These are phyloP conservation scores for Apis cerana DNA, from an alignment of 1,140 invertebrate genomes.

Conservation along the genomic window DNA sequence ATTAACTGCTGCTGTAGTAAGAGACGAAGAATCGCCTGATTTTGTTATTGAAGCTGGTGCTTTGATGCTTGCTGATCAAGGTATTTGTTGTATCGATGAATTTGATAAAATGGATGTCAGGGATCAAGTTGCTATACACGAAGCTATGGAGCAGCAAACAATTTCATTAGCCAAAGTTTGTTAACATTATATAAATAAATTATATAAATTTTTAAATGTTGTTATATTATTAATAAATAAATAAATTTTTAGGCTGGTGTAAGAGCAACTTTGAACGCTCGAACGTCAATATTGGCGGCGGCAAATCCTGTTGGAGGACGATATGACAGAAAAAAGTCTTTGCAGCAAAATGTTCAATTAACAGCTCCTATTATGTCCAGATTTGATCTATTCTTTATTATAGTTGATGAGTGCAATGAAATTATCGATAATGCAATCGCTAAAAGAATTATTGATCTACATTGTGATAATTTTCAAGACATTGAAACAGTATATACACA, in stretches of 20 bases:
- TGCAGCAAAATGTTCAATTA: conserved; percentile 97
- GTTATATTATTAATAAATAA: conserved; percentile 11
- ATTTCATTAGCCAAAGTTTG: conserved; percentile 97
- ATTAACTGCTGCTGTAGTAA: conserved; percentile 98
- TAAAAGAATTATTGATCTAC: conserved; percentile 96
- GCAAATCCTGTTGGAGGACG: conserved; percentile 98
- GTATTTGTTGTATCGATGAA: conserved; percentile 99
- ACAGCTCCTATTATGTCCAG: conserved; percentile 99
- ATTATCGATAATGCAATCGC: conserved; percentile 98
- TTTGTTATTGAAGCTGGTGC: conserved; percentile 99
- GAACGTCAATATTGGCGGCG: conserved; percentile 98
- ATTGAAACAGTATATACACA: conserved; percentile 91
- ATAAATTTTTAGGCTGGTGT: conserved; percentile 90
- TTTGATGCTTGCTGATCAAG: conserved; percentile 99
- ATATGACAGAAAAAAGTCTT: conserved; percentile 96
- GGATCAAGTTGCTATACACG: conserved; percentile 99
- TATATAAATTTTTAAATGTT: conserved; percentile 10
- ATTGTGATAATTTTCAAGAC: conserved; percentile 89
- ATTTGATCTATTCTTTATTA: conserved; percentile 99
- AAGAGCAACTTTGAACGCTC: conserved; percentile 97
- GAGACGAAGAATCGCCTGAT: conserved; percentile 98
- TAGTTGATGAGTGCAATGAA: conserved; percentile 98
- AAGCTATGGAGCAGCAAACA: conserved; percentile 99
- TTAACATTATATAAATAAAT: conserved; percentile 14
- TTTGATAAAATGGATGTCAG: conserved; percentile 99